Percentiles rank a stretch among this genome's conserved stretches.
These are phyloP conservation scores for Helarctos malayanus DNA, from an alignment of 2,797 vertebrate species.

Conservation along the genomic window DNA sequence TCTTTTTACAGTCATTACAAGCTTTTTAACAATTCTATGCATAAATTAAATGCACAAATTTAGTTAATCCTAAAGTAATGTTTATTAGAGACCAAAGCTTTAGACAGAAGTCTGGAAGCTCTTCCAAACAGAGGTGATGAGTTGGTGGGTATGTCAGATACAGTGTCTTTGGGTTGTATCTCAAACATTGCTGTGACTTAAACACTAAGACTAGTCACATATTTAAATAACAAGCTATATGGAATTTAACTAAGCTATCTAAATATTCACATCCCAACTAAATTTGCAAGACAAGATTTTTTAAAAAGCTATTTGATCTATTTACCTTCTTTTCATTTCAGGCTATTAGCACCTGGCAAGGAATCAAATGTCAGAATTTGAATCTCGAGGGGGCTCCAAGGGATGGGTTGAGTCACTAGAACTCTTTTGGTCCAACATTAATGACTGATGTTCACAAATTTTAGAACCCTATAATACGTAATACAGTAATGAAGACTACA, in stretches of 20 bases:
- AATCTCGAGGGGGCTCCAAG: background rate
- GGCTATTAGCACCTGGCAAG: background rate
- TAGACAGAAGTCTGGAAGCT: slow-evolving; percentile 91
- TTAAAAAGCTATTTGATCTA: background rate
- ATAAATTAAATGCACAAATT: background rate
- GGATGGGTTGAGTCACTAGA: background rate
- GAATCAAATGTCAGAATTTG: background rate
- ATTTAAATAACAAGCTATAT: background rate
- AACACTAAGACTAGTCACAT: background rate
- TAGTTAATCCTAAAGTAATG: background rate
- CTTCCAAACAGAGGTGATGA: slow-evolving; percentile 95
- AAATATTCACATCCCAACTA: background rate
- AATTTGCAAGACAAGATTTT: background rate
- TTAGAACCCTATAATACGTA: background rate
- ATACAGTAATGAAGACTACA: background rate
- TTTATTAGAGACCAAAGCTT: background rate
- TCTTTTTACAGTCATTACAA: background rate
- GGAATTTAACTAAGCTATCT: background rate
- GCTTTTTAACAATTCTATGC: background rate
- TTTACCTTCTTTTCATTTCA: background rate
- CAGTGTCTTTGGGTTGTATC: slow-evolving; percentile 88
- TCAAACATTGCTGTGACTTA: background rate
- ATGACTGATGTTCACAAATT: background rate
- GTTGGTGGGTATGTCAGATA: slow-evolving; percentile 95
- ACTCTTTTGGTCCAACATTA: background rate